Conservation (phyloP, 2,113 vertebrate species). For the Tursiops truncatus region DNA sequence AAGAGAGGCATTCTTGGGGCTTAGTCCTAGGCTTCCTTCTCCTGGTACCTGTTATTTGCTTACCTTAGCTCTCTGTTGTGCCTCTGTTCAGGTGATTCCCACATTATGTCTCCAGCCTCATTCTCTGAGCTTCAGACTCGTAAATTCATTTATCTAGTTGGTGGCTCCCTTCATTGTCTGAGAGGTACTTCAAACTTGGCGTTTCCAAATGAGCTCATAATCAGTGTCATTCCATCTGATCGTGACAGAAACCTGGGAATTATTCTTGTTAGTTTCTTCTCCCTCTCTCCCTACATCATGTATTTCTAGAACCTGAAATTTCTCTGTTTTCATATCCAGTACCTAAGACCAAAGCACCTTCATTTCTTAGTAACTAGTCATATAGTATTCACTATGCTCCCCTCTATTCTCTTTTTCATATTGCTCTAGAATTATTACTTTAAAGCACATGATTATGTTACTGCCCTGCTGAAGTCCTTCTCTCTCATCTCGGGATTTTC, state of each 20-base stretch:
- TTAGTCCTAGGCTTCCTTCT: neutral
- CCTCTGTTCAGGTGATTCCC: neutral
- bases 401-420: neutral
- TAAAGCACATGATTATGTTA: neutral
- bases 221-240: neutral
- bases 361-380: neutral
- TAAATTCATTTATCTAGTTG: neutral
- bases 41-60: neutral
- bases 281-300: neutral
- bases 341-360: neutral
- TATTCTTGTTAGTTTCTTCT: neutral
- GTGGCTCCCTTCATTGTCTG: neutral
- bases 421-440: neutral
- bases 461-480: slow-evolving; percentile 7
- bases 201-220: neutral
- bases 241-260: neutral
- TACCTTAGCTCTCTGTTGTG: neutral
- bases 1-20: neutral
- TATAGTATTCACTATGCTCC: neutral
- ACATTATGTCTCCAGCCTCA: neutral
- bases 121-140: neutral
- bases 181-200: neutral
- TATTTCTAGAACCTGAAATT: neutral
- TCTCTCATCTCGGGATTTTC: neutral
- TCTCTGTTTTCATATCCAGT: neutral